phyloP scores from a whole-genome alignment of 2,113 vertebrate species.

The Tragelaphus strepsiceros region DNA sequence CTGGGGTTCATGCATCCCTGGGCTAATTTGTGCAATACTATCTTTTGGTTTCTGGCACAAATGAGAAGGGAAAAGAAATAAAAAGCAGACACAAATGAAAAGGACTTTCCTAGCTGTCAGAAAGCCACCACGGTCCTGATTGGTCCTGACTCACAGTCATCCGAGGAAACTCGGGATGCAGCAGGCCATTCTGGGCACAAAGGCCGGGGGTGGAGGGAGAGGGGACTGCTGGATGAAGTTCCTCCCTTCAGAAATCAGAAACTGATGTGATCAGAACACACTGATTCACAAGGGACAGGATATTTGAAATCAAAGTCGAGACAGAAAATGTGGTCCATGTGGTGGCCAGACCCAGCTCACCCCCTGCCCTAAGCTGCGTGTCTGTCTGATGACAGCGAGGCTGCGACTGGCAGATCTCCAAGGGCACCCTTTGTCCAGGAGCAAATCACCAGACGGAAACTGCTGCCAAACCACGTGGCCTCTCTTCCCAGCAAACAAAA shows the following conservation, averaged over 20 bases:
- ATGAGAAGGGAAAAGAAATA: background rate
- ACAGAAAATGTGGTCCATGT: background rate
- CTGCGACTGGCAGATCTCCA: background rate
- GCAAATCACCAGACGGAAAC: background rate
- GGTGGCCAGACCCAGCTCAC: background rate
- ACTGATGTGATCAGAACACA: background rate
- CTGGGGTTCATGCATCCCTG: background rate
- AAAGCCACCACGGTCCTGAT: background rate
- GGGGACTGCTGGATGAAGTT: background rate
- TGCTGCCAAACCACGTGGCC: background rate
- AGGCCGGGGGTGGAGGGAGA: fast-evolving
- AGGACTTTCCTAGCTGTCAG: background rate
- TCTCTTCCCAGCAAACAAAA: background rate
- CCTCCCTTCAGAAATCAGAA: background rate
- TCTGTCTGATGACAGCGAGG: background rate
- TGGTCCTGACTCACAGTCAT: background rate
- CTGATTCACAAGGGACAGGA: background rate
- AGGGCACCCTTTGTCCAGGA: background rate
- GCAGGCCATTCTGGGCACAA: background rate
- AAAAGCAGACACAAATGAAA: background rate
- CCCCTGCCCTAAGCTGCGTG: background rate
- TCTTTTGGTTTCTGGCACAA: background rate
- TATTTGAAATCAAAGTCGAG: background rate
- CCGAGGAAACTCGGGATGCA: background rate
- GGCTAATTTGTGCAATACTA: background rate